phyloP scores from a whole-genome alignment of 92 coral and sea anemone species.

The Muricea muricata region DNA sequence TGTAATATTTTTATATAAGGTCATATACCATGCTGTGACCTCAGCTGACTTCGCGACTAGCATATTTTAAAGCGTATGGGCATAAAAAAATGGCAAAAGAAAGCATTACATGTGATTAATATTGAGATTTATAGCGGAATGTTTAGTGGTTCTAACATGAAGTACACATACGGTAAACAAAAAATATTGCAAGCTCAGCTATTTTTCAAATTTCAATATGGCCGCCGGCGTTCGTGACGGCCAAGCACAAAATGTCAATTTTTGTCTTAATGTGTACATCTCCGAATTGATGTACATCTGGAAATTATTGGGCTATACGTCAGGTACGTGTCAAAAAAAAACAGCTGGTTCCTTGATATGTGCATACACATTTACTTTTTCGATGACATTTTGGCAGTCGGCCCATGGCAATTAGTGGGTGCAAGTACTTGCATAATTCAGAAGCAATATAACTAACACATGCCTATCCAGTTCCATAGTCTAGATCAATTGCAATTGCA shows the following conservation, averaged over 20 bases:
- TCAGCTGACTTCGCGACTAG: background rate
- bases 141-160: background rate
- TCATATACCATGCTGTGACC: background rate
- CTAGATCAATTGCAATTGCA: too few relatives aligned
- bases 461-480: too few relatives aligned
- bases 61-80: too few relatives aligned
- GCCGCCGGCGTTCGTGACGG: background rate
- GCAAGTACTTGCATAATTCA: too few relatives aligned
- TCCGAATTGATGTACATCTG: background rate
- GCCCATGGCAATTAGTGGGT: too few relatives aligned
- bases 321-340: background rate
- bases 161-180: background rate
- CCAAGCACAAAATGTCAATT: background rate
- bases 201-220: background rate
- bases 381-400: background rate
- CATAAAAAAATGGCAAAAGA: too few relatives aligned
- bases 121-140: background rate
- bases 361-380: background rate
- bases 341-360: slow-evolving; percentile 23
- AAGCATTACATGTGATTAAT: too few relatives aligned
- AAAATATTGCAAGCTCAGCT: background rate
- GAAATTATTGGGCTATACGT: background rate
- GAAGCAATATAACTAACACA: too few relatives aligned
- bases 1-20: background rate
- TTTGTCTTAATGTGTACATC: slow-evolving; percentile 3